Evolutionary conservation across 2,113 vertebrate genomes (phyloP), one percentile per base, ranked within the genome.

Genomic region (Thymallus thymallus): DNA sequence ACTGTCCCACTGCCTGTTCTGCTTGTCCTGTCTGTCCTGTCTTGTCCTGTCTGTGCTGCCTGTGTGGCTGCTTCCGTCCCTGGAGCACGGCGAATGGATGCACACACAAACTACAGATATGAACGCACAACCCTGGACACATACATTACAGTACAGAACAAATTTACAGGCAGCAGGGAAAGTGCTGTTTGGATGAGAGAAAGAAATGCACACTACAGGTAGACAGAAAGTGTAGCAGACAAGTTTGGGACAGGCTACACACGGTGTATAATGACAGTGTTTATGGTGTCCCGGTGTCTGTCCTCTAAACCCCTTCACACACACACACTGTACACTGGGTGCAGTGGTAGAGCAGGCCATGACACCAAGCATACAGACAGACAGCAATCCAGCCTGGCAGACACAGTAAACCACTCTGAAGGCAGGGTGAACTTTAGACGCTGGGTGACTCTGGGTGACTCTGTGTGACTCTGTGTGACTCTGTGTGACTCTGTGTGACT

Each of bases 331-430:
- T 5, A 61, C 2, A 3, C 58, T 7, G 2, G 55, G 4, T 61
- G 13, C 58, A 61, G 22, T 61, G 76, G 60, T 24, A 66, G 73
- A 78, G 65, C 60, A 63, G 63, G 78, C 77, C 69, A 75, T 3
- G 73, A 51, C 48, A 51, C 16, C 48, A 51, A 51, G 5, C 48
- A 51, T 18, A 51, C 14, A 4, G 48, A 51, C 48, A 18, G 48
- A 51, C 48, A 51, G 48, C 48, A 5, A 51, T 51, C 48, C 4
- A 51, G 12, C 48, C 48, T 51, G 4, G 16, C 48, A 51, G 48
- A 51, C 16, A 51, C 72, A 80, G 62, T 81, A 80, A 80, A 84
- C 76, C 74, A 76, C 79, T 72, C 71, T 68, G 20, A 75, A 60
- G 63, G 48, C 61, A 62, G 26, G 22, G 29, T 75, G 85, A 83